Base-by-base conservation (phyloP, 2,797 vertebrate genomes). In the Carduelis carduelis region DNA sequence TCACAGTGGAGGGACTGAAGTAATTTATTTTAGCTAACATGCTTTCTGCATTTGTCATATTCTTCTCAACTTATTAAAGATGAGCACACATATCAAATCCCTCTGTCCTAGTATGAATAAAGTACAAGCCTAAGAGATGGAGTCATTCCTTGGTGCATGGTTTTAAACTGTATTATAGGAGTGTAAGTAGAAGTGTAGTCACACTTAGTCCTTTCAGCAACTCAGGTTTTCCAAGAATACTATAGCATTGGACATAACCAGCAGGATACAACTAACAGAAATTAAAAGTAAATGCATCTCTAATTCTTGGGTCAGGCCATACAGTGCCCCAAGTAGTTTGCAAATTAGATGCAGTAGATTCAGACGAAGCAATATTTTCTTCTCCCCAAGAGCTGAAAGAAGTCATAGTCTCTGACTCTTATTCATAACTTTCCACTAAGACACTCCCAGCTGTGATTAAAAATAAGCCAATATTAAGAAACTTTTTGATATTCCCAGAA, bases 21-120 rank as follows among this genome's bases (percentile, higher is more conserved):
- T 97, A 95, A 94, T 95, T 88, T 95, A 93, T 95, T 97, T 95
- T 95, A 91, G 83, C 90, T 91, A 65, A 84, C 88, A 89, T 94
- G 77, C 70, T 82, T 92, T 83, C 59, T 90, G 77, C 44, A 94
- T 96, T 96, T 94, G 91, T 97, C 91, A 95, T 94, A 76, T 55
- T 93, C 61, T 66, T 86, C 83, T 75, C 28, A 86, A 49, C 8
- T 88, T 94, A 86, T 63, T 87, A 76, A 90, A 83, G 87, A 96
- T 87, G 90, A 95, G 32, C 83, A 70, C 24, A 92, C 24, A 81
- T 26, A 94, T 11, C 47, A 89, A 87, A 86, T 77, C 82, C 69
- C 24, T 71, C 41, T 87, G 24, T 89, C 30, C 50, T 64, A 75
- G 47, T 57, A 47, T 49, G 75, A 91, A 66, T 50, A 59, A 86